Percentiles rank a stretch among this genome's conserved stretches.
Evolutionary conservation across 2,888 invertebrate genomes (phyloP).

Genomic region (Hybos culiciformis): DNA sequence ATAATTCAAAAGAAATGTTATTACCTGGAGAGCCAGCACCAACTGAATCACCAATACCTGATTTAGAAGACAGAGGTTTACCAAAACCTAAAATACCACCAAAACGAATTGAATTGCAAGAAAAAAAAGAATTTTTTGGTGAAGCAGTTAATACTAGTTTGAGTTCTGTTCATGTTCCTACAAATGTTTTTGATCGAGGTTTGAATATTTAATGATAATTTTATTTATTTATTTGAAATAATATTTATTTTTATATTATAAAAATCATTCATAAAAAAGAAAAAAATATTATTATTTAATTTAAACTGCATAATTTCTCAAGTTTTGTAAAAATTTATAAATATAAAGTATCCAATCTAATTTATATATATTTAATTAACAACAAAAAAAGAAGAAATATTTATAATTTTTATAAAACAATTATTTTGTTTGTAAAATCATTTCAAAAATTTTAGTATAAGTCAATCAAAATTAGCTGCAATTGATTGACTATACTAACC

Average conservation of each 20-base stretch:
- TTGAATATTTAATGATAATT: constrained; percentile 23
- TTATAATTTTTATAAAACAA: no score
- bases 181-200: constrained; percentile 87
- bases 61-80: constrained; percentile 42
- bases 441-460: no score
- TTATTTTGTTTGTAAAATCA: no score
- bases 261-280: constrained; percentile 5
- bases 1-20: constrained; percentile 56
- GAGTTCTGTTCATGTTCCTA: constrained; percentile 89
- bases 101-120: constrained; percentile 48
- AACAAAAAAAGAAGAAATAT: no score
- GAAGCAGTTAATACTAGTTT: constrained; percentile 61
- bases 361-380: no score
- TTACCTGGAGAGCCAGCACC: constrained; percentile 42
- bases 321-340: neutral
- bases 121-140: constrained; percentile 64
- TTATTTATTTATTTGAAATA: constrained; percentile 1
- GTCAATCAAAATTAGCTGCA: no score
- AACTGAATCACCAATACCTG: constrained; percentile 37
- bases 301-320: neutral
- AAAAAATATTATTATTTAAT: neutral
- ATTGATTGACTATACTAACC: no score
- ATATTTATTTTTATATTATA: constrained; percentile 1
- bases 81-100: constrained; percentile 43
- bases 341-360: no score